Conservation (phyloP, 2,797 vertebrate species). For the Brachyrhaphis roseni region DNA sequence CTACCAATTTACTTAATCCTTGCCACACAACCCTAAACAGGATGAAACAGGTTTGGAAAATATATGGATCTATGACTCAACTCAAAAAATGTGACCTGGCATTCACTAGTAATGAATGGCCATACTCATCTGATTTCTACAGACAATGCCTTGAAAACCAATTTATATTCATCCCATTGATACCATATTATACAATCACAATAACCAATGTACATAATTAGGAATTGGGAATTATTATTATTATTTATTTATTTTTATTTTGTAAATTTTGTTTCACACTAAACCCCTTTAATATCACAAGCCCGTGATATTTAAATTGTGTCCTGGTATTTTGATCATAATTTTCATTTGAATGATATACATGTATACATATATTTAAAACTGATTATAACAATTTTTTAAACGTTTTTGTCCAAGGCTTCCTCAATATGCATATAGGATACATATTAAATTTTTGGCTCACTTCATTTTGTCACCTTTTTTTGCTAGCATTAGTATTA, state of each 20-base stretch:
- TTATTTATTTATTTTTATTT: neutral
- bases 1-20: neutral
- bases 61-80: neutral
- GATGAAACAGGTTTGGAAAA: neutral
- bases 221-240: neutral
- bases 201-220: neutral
- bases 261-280: neutral
- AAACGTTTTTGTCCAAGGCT: neutral
- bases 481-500: slow-evolving; percentile 12
- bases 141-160: neutral
- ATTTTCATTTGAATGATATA: neutral
- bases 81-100: neutral
- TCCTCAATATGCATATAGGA: neutral
- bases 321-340: neutral
- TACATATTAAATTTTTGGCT: slow-evolving; percentile 26
- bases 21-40: neutral
- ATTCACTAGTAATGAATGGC: neutral
- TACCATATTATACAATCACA: neutral
- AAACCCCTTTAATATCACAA: neutral
- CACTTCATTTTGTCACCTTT: slow-evolving; percentile 15
- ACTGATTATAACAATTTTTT: neutral
- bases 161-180: neutral
- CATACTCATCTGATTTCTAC: neutral
- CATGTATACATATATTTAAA: neutral
- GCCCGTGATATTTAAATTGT: neutral